A percentile compares a stretch with the other conserved stretches of the same genome.
Conservation (phyloP, 2,113 vertebrate species). For the Labrus mixtus region DNA sequence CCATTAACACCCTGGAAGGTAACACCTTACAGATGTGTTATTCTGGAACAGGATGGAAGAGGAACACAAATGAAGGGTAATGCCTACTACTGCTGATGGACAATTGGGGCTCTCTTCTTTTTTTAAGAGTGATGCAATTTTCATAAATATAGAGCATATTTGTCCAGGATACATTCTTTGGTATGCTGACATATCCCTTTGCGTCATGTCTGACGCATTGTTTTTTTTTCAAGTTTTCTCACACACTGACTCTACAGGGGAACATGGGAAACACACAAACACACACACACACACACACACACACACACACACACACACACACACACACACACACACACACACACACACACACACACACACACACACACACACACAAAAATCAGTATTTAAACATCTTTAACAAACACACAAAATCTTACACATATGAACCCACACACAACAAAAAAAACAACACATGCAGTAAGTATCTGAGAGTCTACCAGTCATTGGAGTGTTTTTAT, state of each 20-base stretch:
- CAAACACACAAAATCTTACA: conserved; percentile 3
- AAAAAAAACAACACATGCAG: background rate
- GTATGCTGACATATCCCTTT: conserved; percentile 31
- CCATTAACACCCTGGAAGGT: conserved; percentile 30
- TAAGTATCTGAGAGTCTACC: conserved; percentile 44
- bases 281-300: too few species aligned
- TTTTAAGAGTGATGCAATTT: conserved; percentile 14
- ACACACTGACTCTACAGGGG: too few species aligned
- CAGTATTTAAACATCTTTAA: conserved; percentile 3
- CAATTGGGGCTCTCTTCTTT: background rate
- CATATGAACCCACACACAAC: conserved; percentile 3
- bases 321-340: too few species aligned
- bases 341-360: background rate
- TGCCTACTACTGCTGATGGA: conserved; percentile 12
- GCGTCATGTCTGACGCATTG: background rate
- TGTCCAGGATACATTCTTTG: conserved; percentile 24
- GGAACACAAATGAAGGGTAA: background rate
- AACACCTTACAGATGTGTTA: conserved; percentile 32
- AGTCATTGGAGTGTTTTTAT: conserved; percentile 75
- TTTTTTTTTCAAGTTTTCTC: too few species aligned
- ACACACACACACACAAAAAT: conserved; percentile 11
- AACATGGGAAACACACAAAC: too few species aligned
- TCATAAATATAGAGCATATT: conserved; percentile 27
- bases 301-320: too few species aligned
- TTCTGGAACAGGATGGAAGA: conserved; percentile 5